Evolutionary conservation across 2,888 invertebrate species (phyloP).

Genomic region (Panzeria rudis): DNA sequence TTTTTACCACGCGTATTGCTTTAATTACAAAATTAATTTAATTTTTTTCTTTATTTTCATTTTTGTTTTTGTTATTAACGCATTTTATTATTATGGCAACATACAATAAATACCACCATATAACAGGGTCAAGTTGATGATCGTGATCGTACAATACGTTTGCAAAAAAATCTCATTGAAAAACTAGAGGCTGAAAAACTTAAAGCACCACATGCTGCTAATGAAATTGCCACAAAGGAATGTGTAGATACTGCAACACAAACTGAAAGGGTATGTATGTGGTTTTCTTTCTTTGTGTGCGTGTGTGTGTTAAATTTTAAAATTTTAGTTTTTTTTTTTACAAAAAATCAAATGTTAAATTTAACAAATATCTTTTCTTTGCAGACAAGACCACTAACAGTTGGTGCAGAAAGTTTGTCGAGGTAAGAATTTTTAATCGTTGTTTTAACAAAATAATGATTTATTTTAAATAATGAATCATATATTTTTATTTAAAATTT

Average conservation of each 20-base stretch:
- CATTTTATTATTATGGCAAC: slow-evolving; percentile 51
- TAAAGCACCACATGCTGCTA: slow-evolving; percentile 67
- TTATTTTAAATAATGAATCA: not conserved
- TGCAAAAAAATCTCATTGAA: slow-evolving; percentile 91
- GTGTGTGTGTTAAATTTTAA: too few relatives aligned
- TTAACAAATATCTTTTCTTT: slow-evolving; percentile 59
- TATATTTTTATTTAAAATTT: slow-evolving; percentile 15
- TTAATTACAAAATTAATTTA: slow-evolving; percentile 41
- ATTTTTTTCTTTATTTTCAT: slow-evolving; percentile 16
- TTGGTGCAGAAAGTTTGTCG: slow-evolving; percentile 83
- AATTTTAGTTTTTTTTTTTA: slow-evolving; percentile 8
- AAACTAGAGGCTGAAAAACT: slow-evolving; percentile 84
- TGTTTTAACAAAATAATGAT: not conserved
- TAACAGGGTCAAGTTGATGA: slow-evolving; percentile 92
- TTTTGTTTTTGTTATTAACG: slow-evolving; percentile 44
- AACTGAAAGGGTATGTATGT: slow-evolving; percentile 90
- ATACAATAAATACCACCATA: slow-evolving; percentile 3
- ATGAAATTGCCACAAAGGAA: slow-evolving; percentile 82
- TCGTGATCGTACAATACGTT: slow-evolving; percentile 91
- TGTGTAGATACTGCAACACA: slow-evolving; percentile 93
- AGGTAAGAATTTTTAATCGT: slow-evolving; percentile 79
- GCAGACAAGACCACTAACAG: slow-evolving; percentile 83
- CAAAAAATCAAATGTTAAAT: not conserved
- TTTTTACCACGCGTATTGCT: slow-evolving; percentile 16
- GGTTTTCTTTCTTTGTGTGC: not conserved